phyloP scores from a whole-genome alignment of 2,888 invertebrate species.

The Polyommatus icarus region DNA sequence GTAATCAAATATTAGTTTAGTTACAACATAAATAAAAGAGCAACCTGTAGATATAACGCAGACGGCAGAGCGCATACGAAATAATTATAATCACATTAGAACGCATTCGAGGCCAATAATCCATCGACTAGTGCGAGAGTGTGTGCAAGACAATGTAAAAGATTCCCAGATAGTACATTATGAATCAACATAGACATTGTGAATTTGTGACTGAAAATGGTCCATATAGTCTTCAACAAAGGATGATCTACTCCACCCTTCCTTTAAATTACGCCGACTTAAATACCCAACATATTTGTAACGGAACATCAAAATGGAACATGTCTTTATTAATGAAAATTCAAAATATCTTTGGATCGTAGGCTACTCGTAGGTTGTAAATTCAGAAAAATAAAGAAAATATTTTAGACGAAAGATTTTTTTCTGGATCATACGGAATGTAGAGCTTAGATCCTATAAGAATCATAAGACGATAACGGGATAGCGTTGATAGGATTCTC shows the following conservation, averaged over 20 bases:
- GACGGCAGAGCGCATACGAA: too few relatives aligned
- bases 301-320: background rate
- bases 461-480: background rate
- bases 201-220: background rate
- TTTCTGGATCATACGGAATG: background rate
- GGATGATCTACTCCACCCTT: background rate
- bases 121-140: background rate
- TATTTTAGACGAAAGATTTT: background rate
- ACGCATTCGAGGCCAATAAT: constrained; percentile 15
- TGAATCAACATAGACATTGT: background rate
- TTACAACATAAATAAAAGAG: too few relatives aligned
- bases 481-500: background rate
- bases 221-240: background rate
- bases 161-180: background rate
- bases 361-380: too few relatives aligned
- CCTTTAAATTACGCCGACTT: background rate
- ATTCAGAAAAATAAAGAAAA: background rate
- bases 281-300: background rate
- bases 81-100: constrained; percentile 7
- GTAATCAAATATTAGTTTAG: too few relatives aligned
- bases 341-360: background rate
- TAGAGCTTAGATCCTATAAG: background rate
- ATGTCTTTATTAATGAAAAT: background rate
- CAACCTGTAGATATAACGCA: too few relatives aligned
- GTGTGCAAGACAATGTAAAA: background rate